Conservation (phyloP, 2,113 vertebrate species). For the Calyptommatus sinebrachiatus region DNA sequence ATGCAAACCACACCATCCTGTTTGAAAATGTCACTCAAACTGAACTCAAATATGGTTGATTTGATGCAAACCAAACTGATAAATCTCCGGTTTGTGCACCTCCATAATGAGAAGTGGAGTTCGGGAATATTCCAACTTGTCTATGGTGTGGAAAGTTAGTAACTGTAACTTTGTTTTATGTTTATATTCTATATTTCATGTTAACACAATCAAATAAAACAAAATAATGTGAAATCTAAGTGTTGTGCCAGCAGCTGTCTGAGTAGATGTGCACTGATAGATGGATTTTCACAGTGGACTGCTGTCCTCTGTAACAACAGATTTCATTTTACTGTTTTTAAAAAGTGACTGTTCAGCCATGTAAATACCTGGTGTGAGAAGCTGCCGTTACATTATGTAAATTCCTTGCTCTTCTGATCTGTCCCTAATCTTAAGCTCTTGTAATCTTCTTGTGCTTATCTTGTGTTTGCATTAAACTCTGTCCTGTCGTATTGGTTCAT, state of each 20-base stretch:
- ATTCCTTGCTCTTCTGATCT: neutral
- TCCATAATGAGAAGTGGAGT: no score
- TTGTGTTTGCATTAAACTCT: neutral
- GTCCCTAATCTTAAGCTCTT: neutral
- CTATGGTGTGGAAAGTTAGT: no score
- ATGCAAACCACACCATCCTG: no score
- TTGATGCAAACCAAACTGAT: no score
- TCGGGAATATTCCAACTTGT: no score
- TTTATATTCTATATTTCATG: no score
- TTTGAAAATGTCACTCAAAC: no score
- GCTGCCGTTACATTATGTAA: no score
- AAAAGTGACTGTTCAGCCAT: neutral
- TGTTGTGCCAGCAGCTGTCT: neutral
- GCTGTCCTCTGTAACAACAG: neutral
- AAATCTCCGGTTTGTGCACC: no score
- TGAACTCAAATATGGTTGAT: no score
- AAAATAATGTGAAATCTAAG: neutral
- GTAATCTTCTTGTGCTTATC: neutral
- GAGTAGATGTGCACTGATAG: neutral
- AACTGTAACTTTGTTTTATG: no score
- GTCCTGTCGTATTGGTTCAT: neutral
- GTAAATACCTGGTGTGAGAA: neutral
- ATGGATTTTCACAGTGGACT: neutral
- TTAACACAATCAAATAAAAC: neutral
- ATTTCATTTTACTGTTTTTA: neutral